Conservation (phyloP, 1,140 invertebrate genomes). For the Diachasma alloeum region DNA sequence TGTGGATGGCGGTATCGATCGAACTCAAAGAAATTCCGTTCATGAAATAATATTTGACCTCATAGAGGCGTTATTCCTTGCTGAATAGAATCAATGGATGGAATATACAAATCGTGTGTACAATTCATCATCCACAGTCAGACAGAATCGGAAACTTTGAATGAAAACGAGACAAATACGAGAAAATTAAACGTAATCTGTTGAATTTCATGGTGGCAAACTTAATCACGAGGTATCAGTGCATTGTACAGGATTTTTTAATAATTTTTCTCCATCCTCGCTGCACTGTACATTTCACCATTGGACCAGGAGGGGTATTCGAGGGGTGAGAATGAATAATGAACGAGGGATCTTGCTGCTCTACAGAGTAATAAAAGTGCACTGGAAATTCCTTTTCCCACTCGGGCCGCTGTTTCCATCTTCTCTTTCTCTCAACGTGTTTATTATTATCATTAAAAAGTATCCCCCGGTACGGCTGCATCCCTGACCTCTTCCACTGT, state of each 20-base stretch:
- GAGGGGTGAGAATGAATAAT: background rate
- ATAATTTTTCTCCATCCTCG: background rate
- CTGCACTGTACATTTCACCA: background rate
- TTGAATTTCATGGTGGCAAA: background rate
- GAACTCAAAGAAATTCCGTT: too few species aligned
- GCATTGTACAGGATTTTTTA: background rate
- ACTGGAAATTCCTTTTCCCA: background rate
- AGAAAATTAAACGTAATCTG: background rate
- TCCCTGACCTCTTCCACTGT: background rate
- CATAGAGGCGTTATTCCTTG: too few species aligned
- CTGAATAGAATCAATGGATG: too few species aligned
- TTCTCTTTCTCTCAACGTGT: background rate
- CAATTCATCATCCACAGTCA: background rate
- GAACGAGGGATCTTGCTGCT: background rate
- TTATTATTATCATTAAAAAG: conserved; percentile 4
- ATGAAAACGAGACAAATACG: background rate
- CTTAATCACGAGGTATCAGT: background rate
- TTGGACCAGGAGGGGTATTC: background rate
- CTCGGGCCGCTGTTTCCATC: background rate
- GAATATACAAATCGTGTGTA: background rate
- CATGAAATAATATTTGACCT: too few species aligned
- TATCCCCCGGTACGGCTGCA: background rate
- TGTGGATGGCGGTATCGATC: too few species aligned
- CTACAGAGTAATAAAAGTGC: background rate
- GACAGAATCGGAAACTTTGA: background rate